Evolutionary conservation across 2,888 invertebrate species (phyloP).

Genomic region (Hypena proboscidalis): DNA sequence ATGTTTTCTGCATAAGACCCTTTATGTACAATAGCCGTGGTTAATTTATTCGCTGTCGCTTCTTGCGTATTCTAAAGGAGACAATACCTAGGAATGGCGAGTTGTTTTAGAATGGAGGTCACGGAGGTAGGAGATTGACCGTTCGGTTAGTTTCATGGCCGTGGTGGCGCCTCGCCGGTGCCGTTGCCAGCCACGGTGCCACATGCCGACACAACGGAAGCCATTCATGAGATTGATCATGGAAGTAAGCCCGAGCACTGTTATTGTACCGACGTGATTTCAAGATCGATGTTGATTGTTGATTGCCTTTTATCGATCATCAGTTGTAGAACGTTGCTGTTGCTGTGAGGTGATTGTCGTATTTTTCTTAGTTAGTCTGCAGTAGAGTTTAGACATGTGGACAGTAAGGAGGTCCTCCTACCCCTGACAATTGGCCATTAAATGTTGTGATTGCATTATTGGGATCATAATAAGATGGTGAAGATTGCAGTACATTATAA

Average conservation of each 20-base stretch:
- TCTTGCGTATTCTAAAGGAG: slow-evolving; percentile 21
- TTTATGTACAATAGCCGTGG: slow-evolving; percentile 10
- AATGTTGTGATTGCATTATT: too few species aligned
- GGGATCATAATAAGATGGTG: too few species aligned
- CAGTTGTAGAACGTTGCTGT: neutral
- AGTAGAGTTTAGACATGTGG: too few species aligned
- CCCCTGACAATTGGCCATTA: too few species aligned
- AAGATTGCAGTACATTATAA: too few species aligned
- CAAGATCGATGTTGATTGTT: slow-evolving; percentile 64
- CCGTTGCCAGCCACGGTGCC: slow-evolving; percentile 63
- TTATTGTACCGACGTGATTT: slow-evolving; percentile 47
- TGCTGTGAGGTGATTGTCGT: neutral
- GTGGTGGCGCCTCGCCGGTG: slow-evolving; percentile 59
- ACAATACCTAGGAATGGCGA: slow-evolving; percentile 45
- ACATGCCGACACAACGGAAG: slow-evolving; percentile 63
- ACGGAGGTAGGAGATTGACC: slow-evolving; percentile 70
- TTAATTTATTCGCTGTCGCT: slow-evolving; percentile 32
- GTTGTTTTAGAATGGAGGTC: slow-evolving; percentile 63
- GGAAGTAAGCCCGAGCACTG: slow-evolving; percentile 55
- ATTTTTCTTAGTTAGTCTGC: too few species aligned
- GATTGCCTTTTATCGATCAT: slow-evolving; percentile 26
- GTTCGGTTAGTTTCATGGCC: slow-evolving; percentile 72
- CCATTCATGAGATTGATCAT: slow-evolving; percentile 63
- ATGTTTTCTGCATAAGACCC: too few species aligned
- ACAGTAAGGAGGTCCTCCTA: too few species aligned